Evolutionary conservation across 1,140 invertebrate genomes (phyloP), one percentile per base, ranked within the genome.

Genomic region (Papilio glaucus): DNA sequence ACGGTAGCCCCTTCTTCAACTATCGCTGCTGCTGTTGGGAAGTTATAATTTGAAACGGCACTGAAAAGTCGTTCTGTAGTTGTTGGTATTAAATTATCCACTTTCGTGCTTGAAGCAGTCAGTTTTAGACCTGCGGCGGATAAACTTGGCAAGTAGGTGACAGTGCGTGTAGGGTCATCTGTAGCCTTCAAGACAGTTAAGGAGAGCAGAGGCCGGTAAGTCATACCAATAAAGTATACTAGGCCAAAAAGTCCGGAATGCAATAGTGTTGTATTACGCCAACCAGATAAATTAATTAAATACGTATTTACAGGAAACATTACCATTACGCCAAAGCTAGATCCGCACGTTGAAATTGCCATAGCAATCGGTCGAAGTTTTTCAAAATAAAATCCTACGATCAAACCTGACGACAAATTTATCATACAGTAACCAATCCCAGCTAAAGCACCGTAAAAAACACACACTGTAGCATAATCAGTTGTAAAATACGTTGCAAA

Each of bases 351-450:
- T 5, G 96, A 95, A 67, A 98, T 95, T 37, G 97, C 95, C 26
- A 96, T 96, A 5, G 97, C 96, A 65, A 97, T 85, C 10, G 96
- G 96, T 57, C 97, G 90, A 87, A 95, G 95, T 83, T 95, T 95
- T 82, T 97, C 96, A 91, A 98, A 98, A 93, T 97, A 98, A 90
- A 96, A 96, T 13, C 96, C 96, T 2, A 97, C 95, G 9, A 96
- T 95, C 18, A 98, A 95, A 24, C 96, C 94, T 7, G 96, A 96
- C 12, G 75, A 94, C 94, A 74, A 84, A 79, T 87, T 89, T 21
- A 89, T 85, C 76, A 98, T 91, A 18, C 97, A 97, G 85, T 97
- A 97, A 6, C 98, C 98, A 78, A 98, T 95, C 10, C 98, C 97
- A 96, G 90, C 83, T 86, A 94, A 77, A 18, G 80, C 74, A 9